Evolutionary conservation across 2,888 invertebrate genomes (phyloP).

Genomic region (Drosophila borborema): DNA sequence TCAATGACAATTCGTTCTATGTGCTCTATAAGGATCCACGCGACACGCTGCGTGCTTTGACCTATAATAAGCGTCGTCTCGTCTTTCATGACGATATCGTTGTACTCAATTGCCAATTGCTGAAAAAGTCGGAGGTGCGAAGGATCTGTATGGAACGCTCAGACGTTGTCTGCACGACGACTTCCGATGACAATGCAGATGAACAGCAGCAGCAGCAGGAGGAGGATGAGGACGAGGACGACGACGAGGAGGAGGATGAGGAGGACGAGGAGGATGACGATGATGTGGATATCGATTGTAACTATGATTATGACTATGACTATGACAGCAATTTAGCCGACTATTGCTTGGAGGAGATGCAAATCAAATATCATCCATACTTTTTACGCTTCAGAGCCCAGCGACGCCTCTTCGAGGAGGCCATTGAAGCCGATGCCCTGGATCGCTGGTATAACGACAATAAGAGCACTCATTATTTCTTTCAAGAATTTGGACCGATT

Average conservation of each 20-base stretch:
- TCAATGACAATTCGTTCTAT: not conserved
- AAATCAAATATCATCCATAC: not conserved
- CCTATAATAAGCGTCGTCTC: not conserved
- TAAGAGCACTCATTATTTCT: too few species aligned
- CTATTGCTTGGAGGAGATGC: accelerated
- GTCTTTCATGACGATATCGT: not conserved
- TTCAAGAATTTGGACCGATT: too few species aligned
- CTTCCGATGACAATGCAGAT: too few species aligned
- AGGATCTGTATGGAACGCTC: not conserved
- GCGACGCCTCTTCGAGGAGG: too few species aligned
- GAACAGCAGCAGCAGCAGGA: too few species aligned
- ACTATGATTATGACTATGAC: not conserved
- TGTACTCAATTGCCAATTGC: not conserved
- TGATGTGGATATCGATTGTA: not conserved
- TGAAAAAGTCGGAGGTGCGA: not conserved
- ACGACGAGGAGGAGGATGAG: not conserved
- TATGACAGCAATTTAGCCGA: not conserved
- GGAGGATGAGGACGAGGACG: not conserved
- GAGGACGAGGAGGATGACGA: not conserved
- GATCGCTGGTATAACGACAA: too few species aligned
- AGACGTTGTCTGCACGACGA: too few species aligned
- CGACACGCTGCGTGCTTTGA: not conserved
- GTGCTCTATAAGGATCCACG: not conserved
- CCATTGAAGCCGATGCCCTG: too few species aligned
- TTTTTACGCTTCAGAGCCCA: accelerated